These are phyloP conservation scores for Pituophis catenifer DNA, from an alignment of 2,113 vertebrate genomes.

Conservation along the genomic window DNA sequence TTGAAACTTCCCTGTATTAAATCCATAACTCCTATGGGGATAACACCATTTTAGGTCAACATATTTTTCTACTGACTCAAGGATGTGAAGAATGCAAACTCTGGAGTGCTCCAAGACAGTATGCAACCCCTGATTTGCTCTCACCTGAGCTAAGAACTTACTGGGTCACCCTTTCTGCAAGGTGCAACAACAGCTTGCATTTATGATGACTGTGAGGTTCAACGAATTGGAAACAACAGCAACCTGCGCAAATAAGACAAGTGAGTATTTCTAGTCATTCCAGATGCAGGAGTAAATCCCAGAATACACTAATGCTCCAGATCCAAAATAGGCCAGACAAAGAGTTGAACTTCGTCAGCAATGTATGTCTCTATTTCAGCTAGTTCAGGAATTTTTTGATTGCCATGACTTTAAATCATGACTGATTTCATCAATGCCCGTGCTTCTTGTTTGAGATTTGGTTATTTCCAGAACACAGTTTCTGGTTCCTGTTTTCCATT, in stretches of 20 bases:
- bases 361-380: not conserved
- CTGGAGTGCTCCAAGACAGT: too few species aligned
- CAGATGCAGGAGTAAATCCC: not conserved
- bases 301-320: not conserved
- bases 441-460: not conserved
- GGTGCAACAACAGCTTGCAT: not conserved
- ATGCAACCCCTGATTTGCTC: not conserved
- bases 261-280: not conserved
- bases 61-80: not conserved
- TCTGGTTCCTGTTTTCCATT: conserved; percentile 17
- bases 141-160: not conserved
- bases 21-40: not conserved
- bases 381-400: not conserved
- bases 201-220: not conserved
- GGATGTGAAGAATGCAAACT: not conserved
- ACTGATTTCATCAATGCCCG: not conserved
- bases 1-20: not conserved
- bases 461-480: not conserved
- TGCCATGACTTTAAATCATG: conserved; percentile 1
- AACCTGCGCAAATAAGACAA: not conserved
- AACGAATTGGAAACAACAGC: not conserved
- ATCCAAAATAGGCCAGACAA: not conserved
- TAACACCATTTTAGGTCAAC: not conserved
- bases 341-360: not conserved
- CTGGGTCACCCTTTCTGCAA: not conserved